These are phyloP conservation scores for Ophion costatus DNA, from an alignment of 2,888 invertebrate genomes.

Conservation along the genomic window DNA sequence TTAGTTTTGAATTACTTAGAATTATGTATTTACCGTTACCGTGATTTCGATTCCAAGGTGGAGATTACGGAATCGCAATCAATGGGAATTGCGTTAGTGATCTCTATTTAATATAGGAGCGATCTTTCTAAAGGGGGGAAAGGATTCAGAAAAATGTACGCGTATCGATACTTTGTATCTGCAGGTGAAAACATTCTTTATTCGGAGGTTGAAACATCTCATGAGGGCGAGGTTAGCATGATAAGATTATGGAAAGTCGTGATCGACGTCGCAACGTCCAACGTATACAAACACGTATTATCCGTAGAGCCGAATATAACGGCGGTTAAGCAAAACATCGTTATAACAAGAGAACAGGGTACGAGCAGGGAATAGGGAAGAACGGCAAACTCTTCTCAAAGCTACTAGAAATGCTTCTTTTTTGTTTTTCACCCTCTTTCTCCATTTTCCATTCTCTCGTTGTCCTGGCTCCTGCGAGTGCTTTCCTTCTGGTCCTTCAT, in stretches of 20 bases:
- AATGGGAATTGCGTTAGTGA: no score
- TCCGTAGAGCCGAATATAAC: constrained; percentile 18
- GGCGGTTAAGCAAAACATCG: constrained; percentile 24
- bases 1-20: no score
- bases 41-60: no score
- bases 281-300: constrained; percentile 26
- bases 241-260: constrained; percentile 6
- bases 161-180: constrained; percentile 2
- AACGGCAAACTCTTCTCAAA: constrained; percentile 40
- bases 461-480: constrained; percentile 14
- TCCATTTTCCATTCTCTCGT: constrained; percentile 29
- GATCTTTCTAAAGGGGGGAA: no score
- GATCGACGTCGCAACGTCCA: constrained; percentile 21
- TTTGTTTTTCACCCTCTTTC: constrained; percentile 12
- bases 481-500: constrained; percentile 27
- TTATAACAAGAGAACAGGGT: constrained; percentile 19
- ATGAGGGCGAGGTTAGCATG: background rate
- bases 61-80: no score
- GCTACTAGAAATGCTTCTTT: constrained; percentile 41
- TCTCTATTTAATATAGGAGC: no score
- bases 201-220: background rate
- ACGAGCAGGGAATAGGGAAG: constrained; percentile 21
- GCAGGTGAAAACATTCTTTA: background rate
- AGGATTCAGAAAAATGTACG: background rate
- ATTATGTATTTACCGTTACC: no score